Evolutionary conservation across 2,888 invertebrate genomes (phyloP).

Genomic region (Drosophila bunnanda): DNA sequence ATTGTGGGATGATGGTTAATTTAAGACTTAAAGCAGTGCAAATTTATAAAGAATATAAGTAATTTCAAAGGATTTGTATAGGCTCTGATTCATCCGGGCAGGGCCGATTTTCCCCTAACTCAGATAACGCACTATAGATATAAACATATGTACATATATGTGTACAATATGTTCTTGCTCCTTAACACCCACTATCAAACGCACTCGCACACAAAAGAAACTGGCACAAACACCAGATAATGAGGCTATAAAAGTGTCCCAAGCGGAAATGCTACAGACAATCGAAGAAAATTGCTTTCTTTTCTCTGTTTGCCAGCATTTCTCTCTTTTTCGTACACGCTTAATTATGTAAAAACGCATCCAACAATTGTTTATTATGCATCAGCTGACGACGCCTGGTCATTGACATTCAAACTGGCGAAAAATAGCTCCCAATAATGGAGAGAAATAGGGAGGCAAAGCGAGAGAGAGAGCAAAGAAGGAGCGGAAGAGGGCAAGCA

Average conservation of each 20-base stretch:
- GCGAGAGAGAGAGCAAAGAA: constrained; percentile 6
- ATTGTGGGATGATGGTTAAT: constrained; percentile 8
- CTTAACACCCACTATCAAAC: constrained; percentile 23
- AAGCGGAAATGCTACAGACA: constrained; percentile 65
- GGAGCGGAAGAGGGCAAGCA: constrained; percentile 11
- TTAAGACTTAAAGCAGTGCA: background rate
- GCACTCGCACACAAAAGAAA: background rate
- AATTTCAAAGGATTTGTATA: no score
- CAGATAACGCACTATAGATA: constrained; percentile 14
- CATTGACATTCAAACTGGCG: constrained; percentile 75
- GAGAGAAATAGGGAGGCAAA: constrained; percentile 27
- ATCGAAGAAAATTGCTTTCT: constrained; percentile 41
- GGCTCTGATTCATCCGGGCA: constrained; percentile 27
- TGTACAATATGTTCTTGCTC: constrained; percentile 19
- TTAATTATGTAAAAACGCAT: constrained; percentile 41
- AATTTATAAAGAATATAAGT: no score
- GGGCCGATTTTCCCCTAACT: constrained; percentile 14
- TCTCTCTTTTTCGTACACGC: constrained; percentile 5
- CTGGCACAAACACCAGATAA: constrained; percentile 32
- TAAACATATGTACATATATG: background rate
- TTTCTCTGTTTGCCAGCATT: constrained; percentile 10
- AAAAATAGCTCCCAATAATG: constrained; percentile 41
- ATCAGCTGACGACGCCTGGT: constrained; percentile 72
- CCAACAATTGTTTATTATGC: constrained; percentile 66
- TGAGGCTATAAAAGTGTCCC: constrained; percentile 52